Conservation (phyloP, 2,888 invertebrate genomes). For the Cheilosia urbana region DNA sequence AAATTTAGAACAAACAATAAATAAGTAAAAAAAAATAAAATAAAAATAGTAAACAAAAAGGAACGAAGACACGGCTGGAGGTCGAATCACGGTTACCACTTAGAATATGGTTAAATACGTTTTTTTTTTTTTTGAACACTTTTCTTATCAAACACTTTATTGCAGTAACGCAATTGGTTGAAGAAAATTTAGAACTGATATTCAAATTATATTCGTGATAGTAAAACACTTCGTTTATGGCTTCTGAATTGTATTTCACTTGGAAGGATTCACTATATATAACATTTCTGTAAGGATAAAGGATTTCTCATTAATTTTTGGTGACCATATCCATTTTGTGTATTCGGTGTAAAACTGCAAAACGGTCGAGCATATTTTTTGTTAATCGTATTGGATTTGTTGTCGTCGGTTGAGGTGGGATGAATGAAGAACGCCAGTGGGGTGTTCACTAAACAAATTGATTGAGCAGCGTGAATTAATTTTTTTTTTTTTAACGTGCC, state of each 20-base stretch:
- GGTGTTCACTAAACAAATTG: too few species aligned
- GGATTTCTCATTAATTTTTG: constrained; percentile 11
- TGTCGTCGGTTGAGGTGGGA: neutral
- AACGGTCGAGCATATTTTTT: constrained; percentile 20
- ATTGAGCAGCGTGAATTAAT: too few species aligned
- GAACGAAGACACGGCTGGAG: constrained; percentile 60
- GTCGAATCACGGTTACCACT: constrained; percentile 61
- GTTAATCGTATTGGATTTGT: neutral
- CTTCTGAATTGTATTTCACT: constrained; percentile 51
- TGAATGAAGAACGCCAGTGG: neutral
- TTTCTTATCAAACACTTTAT: constrained; percentile 62
- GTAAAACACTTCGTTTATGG: constrained; percentile 54
- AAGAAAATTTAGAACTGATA: constrained; percentile 8
- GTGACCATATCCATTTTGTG: neutral
- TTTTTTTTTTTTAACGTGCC: too few species aligned
- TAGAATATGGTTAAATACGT: constrained; percentile 32
- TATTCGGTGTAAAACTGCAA: neutral
- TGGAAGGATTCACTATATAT: constrained; percentile 51
- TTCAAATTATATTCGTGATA: constrained; percentile 27
- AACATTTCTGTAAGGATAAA: constrained; percentile 42
- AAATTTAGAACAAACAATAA: constrained; percentile 61
- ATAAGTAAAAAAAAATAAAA: constrained; percentile 46
- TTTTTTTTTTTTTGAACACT: constrained; percentile 27
- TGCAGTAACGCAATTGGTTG: constrained; percentile 53
- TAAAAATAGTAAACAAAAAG: constrained; percentile 27